phyloP scores from a whole-genome alignment of 2,888 invertebrate genomes.

The Tachina grossa region DNA sequence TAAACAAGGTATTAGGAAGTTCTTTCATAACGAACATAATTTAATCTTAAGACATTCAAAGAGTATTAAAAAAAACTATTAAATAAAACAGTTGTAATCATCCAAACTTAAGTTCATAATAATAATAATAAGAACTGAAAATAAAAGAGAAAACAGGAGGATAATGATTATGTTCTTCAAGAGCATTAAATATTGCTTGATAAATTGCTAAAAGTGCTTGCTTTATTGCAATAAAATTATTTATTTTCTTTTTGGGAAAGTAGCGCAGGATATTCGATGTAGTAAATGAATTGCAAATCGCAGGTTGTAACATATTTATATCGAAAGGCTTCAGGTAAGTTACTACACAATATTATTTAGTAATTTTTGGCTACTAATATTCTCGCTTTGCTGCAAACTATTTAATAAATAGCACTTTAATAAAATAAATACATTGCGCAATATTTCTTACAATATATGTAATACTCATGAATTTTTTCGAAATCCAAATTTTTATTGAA shows the following conservation, averaged over 20 bases:
- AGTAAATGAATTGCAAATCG: background rate
- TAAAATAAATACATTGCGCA: no score
- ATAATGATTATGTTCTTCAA: constrained; percentile 14
- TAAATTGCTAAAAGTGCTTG: constrained; percentile 44
- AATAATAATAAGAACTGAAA: constrained; percentile 14
- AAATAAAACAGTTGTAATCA: background rate
- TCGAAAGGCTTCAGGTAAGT: no score
- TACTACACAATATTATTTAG: no score
- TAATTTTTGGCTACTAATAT: no score
- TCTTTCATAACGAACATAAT: constrained; percentile 21
- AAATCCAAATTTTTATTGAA: no score
- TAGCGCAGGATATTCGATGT: background rate
- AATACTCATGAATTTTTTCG: no score
- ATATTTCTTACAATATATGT: no score
- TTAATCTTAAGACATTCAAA: background rate
- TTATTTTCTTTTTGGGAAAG: background rate
- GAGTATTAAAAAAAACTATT: background rate
- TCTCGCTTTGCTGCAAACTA: no score
- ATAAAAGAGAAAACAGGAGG: constrained; percentile 6
- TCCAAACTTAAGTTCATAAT: constrained; percentile 29
- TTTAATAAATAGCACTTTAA: no score
- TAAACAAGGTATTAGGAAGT: constrained; percentile 27
- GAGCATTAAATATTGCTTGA: constrained; percentile 16
- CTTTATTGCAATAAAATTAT: background rate
- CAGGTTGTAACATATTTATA: background rate